Evolutionary conservation across 1,140 invertebrate species (phyloP).

Genomic region (Bombus confusus): DNA sequence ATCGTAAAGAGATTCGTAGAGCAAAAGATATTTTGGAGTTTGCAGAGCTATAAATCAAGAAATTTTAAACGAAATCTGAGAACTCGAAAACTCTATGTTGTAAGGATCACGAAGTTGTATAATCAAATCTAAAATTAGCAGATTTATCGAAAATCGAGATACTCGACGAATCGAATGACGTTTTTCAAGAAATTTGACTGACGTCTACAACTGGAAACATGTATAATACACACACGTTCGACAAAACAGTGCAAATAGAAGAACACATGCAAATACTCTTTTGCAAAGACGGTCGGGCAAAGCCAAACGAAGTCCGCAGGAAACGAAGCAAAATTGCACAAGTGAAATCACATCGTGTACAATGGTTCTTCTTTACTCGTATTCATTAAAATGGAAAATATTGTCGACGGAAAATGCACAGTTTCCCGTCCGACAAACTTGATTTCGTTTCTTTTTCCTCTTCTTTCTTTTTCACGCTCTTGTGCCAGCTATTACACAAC

Average conservation of each 20-base stretch:
- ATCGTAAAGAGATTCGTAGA: too few species aligned
- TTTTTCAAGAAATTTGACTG: not conserved
- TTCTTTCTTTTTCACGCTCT: not conserved
- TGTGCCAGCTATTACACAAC: constrained; percentile 16
- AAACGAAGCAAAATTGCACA: constrained; percentile 21
- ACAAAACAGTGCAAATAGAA: constrained; percentile 5
- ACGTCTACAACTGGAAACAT: not conserved
- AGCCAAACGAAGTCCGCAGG: constrained; percentile 29
- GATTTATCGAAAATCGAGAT: not conserved
- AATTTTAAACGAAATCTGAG: not conserved
- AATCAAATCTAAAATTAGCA: not conserved
- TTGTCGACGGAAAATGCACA: constrained; percentile 20
- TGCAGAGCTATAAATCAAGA: not conserved
- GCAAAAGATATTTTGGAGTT: too few species aligned
- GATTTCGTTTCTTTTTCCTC: not conserved
- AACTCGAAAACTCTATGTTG: not conserved
- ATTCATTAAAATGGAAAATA: constrained; percentile 50
- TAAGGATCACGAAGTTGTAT: not conserved
- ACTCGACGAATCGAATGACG: not conserved
- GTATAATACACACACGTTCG: not conserved
- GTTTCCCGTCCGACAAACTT: not conserved
- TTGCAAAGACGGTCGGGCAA: constrained; percentile 21
- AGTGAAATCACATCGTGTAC: constrained; percentile 17
- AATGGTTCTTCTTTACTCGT: constrained; percentile 27
- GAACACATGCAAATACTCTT: constrained; percentile 31